Evolutionary conservation across 2,888 invertebrate species (phyloP), one percentile per base, ranked within the genome.

Genomic region (Cancer borealis): DNA sequence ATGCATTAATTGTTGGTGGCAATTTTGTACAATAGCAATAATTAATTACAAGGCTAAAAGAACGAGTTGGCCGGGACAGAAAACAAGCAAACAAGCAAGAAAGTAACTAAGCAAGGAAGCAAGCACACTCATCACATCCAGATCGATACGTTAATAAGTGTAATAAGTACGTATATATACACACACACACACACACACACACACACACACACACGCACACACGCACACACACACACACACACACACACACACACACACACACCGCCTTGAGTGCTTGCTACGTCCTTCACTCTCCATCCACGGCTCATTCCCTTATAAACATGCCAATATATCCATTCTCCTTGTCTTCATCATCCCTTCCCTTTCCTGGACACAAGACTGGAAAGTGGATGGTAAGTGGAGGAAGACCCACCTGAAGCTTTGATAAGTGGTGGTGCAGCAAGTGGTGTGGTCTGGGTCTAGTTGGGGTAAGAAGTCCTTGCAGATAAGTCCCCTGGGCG

Each of bases 381-480:
- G 21, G 26, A 2, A 54, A 30, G 17, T 54, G 39, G 88, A 0
- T 46, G n/a, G 49, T 47, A 39, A 84, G 84, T 73, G 21, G n/a
- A 88, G 12, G 12, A 46, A 39, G 21, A 84, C 93, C 6, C 46
- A 93, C 94, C 94, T 94, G 90, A 94, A 94, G 79, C 84, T 92
- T 14, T 84, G 79, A 30, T 94, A 92, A 49, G 21, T 8, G n/a
- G 46, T 88, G n/a, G 39, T 49, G 60, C 94, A 94, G 90, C 94
- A 94, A 1, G 92, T 73, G 45, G 94, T 89, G n/a, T 12, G 26
- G 46, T 94, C 94, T 6, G 92, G 94, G 79, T 94, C 92, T 17
- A 39, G 17, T 30, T 30, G 10, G 10, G 94, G 94, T 2, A 92
- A n/a, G 90, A 92, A 94, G 84, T 94, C 94, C 92, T 92, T 92